A percentile compares a stretch with the other conserved stretches of the same genome.
These are phyloP conservation scores for Plecturocebus donacophilus DNA, from an alignment of 2,113 vertebrate genomes.

Conservation along the genomic window DNA sequence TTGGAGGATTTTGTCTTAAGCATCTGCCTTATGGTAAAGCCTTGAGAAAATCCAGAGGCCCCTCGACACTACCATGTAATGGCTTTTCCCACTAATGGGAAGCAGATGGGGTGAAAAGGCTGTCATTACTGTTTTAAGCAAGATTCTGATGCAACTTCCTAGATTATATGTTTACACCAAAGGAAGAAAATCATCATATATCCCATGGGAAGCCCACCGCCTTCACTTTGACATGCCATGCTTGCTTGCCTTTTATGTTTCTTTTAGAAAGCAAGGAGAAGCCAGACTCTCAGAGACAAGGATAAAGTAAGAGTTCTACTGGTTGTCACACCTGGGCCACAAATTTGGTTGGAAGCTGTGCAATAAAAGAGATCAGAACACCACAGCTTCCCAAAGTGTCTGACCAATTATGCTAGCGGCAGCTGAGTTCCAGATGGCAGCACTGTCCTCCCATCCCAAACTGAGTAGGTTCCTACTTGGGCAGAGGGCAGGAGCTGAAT, in stretches of 20 bases:
- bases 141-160: conserved; percentile 4
- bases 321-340: background rate
- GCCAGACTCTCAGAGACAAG: background rate
- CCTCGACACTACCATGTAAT: background rate
- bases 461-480: background rate
- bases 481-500: background rate
- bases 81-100: background rate
- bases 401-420: background rate
- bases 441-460: background rate
- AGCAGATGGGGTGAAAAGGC: background rate
- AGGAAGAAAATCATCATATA: background rate
- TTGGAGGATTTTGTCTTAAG: background rate
- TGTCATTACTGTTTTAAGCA: background rate
- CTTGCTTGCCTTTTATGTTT: background rate
- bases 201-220: background rate
- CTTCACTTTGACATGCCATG: background rate
- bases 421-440: no score
- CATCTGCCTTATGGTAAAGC: background rate
- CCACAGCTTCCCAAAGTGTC: background rate
- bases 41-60: conserved; percentile 17
- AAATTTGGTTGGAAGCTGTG: background rate
- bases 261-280: background rate
- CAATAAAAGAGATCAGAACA: background rate
- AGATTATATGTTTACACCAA: background rate
- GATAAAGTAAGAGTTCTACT: background rate